Evolutionary conservation across 2,888 invertebrate genomes (phyloP).

Genomic region (Diaphora mendica): DNA sequence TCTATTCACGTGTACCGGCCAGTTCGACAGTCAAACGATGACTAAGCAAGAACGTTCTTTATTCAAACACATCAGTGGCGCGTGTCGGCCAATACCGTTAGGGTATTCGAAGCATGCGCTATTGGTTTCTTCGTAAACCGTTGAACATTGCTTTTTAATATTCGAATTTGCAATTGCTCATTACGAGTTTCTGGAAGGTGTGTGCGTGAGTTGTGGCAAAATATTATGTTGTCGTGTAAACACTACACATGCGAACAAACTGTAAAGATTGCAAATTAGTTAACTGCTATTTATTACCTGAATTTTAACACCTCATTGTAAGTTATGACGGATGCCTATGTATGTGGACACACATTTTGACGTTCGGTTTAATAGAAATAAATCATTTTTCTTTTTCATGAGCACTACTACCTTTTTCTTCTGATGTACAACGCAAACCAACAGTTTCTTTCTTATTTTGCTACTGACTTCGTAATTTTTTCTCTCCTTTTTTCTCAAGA

Average conservation of each 20-base stretch:
- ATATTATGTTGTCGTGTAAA: neutral
- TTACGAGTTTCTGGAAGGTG: slow-evolving; percentile 8
- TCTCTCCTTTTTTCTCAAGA: neutral
- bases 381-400: no score
- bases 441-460: neutral
- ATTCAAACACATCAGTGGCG: slow-evolving; percentile 54
- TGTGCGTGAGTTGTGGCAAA: neutral
- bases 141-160: slow-evolving; percentile 27
- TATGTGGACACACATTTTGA: neutral
- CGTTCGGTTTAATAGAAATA: no score
- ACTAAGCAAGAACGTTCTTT: slow-evolving; percentile 50
- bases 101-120: slow-evolving; percentile 47
- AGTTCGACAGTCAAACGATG: slow-evolving; percentile 54
- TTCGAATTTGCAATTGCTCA: slow-evolving; percentile 16
- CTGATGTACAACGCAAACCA: no score
- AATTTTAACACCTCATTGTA: slow-evolving; percentile 1
- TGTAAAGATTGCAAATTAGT: neutral
- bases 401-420: no score
- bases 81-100: slow-evolving; percentile 62
- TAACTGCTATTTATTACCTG: neutral
- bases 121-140: slow-evolving; percentile 35
- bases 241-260: neutral
- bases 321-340: neutral
- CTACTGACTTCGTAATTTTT: neutral
- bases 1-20: slow-evolving; percentile 32